Conservation (phyloP, 2,797 vertebrate genomes). For the Simalia tracyae region DNA sequence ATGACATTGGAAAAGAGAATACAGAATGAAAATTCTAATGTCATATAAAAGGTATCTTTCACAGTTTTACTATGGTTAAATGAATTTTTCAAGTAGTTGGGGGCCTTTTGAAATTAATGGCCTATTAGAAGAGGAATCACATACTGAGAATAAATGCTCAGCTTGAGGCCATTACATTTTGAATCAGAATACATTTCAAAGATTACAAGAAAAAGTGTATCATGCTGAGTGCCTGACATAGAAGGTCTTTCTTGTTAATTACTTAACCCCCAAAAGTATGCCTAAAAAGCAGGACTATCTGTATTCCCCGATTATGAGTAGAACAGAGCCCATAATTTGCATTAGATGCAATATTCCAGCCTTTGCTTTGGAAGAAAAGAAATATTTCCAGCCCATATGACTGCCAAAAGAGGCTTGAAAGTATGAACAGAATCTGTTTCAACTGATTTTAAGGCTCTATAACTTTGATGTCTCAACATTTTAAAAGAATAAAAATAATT, state of each 20-base stretch:
- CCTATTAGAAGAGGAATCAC: neutral
- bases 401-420: neutral
- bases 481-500: neutral
- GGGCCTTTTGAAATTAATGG: conserved; percentile 21
- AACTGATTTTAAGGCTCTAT: neutral
- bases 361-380: neutral
- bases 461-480: neutral
- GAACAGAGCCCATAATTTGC: neutral
- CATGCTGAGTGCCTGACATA: neutral
- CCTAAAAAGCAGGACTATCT: neutral
- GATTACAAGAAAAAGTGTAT: conserved; percentile 13
- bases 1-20: conserved; percentile 34
- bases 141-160: conserved; percentile 9
- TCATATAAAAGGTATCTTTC: neutral
- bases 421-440: neutral
- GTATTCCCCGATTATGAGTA: neutral
- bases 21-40: conserved; percentile 35
- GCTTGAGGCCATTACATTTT: neutral
- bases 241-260: neutral
- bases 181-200: neutral
- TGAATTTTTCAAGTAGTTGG: neutral
- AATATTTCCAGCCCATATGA: neutral
- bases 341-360: neutral
- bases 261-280: neutral
- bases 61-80: neutral